A percentile compares a stretch with the other conserved stretches of the same genome.
phyloP scores from a whole-genome alignment of 2,797 vertebrate genomes.

The Sylvilagus floridanus region DNA sequence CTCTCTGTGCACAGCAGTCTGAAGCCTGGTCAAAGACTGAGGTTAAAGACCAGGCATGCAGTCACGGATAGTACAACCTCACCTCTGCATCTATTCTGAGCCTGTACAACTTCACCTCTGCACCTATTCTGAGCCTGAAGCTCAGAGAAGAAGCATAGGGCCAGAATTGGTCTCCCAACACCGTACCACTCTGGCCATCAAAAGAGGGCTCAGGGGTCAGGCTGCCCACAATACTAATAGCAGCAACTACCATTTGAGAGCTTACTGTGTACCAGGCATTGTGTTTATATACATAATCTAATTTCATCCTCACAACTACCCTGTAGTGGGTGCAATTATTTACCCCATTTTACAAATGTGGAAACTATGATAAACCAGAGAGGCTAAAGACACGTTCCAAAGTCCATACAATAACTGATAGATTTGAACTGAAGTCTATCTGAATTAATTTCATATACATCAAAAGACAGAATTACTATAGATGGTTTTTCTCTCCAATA shows the following conservation, averaged over 20 bases:
- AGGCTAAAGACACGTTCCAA: background rate
- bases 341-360: background rate
- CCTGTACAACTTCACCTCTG: background rate
- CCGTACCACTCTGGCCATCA: background rate
- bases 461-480: background rate
- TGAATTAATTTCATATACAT: background rate
- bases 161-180: background rate
- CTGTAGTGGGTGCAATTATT: background rate
- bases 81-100: background rate
- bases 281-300: background rate
- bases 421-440: background rate
- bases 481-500: background rate
- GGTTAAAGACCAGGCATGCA: background rate
- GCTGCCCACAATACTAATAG: background rate
- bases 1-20: background rate
- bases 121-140: background rate
- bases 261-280: constrained; percentile 16
- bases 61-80: background rate
- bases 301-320: constrained; percentile 1
- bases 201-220: background rate
- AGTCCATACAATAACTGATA: background rate
- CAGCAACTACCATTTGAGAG: background rate
- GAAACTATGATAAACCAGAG: constrained; percentile 2
- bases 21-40: background rate
- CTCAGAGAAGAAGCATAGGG: background rate